These are phyloP conservation scores for Mesoclemmys tuberculata DNA, from an alignment of 2,113 vertebrate species.

Conservation along the genomic window DNA sequence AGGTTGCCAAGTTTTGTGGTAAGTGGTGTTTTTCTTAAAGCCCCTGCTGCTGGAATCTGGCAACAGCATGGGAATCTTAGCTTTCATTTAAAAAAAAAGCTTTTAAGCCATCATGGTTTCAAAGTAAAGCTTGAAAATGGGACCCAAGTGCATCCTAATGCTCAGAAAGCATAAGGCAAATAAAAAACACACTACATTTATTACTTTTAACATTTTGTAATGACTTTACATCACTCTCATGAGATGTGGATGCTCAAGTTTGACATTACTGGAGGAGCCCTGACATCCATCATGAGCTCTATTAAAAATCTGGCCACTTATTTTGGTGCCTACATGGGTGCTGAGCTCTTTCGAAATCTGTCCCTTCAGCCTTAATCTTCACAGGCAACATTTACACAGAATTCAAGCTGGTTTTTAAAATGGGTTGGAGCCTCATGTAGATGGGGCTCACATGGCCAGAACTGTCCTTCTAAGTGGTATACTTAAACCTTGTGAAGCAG, in stretches of 20 bases:
- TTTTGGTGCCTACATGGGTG: neutral
- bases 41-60: neutral
- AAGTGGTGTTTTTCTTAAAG: neutral
- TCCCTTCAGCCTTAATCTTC: neutral
- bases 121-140: neutral
- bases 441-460: neutral
- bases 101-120: neutral
- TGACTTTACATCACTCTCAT: neutral
- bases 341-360: neutral
- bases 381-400: neutral
- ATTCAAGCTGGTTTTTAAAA: neutral
- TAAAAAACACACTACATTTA: neutral
- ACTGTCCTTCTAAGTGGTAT: neutral
- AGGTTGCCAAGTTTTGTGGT: neutral
- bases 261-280: neutral
- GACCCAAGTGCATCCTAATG: neutral
- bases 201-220: neutral
- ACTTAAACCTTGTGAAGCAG: neutral
- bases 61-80: neutral
- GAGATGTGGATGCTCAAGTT: neutral
- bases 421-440: rapidly evolving
- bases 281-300: neutral
- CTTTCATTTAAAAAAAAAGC: neutral
- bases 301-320: neutral
- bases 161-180: neutral